These are phyloP conservation scores for Phycodurus eques DNA, from an alignment of 2,113 vertebrate genomes.

Conservation along the genomic window DNA sequence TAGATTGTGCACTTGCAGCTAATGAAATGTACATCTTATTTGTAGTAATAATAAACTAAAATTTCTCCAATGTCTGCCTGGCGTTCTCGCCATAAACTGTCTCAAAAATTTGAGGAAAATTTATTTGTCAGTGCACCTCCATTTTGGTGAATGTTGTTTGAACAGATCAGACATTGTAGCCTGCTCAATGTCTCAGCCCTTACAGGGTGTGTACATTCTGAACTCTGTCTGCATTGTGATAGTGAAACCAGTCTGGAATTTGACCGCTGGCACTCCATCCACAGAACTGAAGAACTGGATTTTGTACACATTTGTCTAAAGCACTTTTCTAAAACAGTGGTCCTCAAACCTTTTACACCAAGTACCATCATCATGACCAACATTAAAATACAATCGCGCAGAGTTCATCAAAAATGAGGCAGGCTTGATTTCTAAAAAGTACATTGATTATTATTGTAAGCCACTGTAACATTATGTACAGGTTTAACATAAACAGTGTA, in stretches of 20 bases:
- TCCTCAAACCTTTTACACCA: too few relatives aligned
- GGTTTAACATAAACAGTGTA: too few relatives aligned
- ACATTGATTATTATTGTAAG: too few relatives aligned
- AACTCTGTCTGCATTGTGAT: conserved; percentile 18
- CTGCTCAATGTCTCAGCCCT: not conserved
- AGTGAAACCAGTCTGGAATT: conserved; percentile 35
- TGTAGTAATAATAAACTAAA: not conserved
- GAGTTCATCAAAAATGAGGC: too few relatives aligned
- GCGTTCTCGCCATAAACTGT: too few relatives aligned
- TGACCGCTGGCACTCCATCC: conserved; percentile 7
- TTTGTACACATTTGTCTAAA: not conserved
- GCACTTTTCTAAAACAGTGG: not conserved
- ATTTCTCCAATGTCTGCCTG: too few relatives aligned
- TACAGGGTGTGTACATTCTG: conserved; percentile 24
- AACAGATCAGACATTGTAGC: not conserved
- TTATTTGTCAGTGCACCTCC: not conserved
- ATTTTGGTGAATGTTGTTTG: not conserved
- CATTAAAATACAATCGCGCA: too few relatives aligned
- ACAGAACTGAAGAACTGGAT: conserved; percentile 24
- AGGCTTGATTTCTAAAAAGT: too few relatives aligned
- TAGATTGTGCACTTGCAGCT: not conserved
- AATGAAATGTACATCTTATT: not conserved
- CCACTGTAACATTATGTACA: too few relatives aligned
- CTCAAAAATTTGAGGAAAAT: not conserved
- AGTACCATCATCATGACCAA: too few relatives aligned